Evolutionary conservation across 2,797 vertebrate species (phyloP).

Genomic region (Neosalanx taihuensis): DNA sequence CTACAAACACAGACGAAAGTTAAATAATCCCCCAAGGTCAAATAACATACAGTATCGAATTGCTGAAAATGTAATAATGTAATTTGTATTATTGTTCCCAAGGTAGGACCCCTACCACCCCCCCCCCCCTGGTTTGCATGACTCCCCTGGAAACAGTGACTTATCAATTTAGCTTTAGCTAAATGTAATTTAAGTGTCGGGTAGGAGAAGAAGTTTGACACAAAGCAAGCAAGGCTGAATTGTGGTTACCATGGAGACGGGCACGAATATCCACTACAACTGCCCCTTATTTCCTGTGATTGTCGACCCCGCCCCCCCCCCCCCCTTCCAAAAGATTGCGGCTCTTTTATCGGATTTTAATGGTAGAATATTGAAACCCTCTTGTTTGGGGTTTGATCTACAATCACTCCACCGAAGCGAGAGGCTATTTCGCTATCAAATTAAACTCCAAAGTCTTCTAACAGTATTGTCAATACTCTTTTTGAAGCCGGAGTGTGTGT

Average conservation of each 20-base stretch:
- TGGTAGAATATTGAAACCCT: conserved; percentile 37
- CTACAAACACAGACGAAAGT: not conserved
- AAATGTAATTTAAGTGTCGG: conserved; percentile 1
- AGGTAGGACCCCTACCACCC: not conserved
- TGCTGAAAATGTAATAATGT: no score
- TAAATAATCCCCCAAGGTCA: not conserved
- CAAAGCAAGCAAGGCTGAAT: conserved; percentile 17
- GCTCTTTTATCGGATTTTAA: conserved; percentile 42
- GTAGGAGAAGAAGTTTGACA: conserved; percentile 19
- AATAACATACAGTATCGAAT: not conserved
- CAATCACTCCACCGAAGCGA: conserved; percentile 29
- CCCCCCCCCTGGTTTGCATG: not conserved
- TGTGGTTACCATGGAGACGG: conserved; percentile 26
- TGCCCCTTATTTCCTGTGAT: conserved; percentile 33
- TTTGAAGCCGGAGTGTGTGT: not conserved
- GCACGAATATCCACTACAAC: conserved; percentile 24
- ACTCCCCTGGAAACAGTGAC: conserved; percentile 3
- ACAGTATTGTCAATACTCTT: conserved; percentile 36
- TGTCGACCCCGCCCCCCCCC: conserved; percentile 8
- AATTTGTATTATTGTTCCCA: not conserved
- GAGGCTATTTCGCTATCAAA: conserved; percentile 45
- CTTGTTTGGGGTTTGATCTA: conserved; percentile 19
- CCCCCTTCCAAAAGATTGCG: conserved; percentile 24
- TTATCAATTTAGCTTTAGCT: conserved; percentile 17
- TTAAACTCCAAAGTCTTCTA: conserved; percentile 31